A percentile compares a stretch with the other conserved stretches of the same genome.
These are phyloP conservation scores for Andrena hattorfiana DNA, from an alignment of 2,888 invertebrate genomes.

Conservation along the genomic window DNA sequence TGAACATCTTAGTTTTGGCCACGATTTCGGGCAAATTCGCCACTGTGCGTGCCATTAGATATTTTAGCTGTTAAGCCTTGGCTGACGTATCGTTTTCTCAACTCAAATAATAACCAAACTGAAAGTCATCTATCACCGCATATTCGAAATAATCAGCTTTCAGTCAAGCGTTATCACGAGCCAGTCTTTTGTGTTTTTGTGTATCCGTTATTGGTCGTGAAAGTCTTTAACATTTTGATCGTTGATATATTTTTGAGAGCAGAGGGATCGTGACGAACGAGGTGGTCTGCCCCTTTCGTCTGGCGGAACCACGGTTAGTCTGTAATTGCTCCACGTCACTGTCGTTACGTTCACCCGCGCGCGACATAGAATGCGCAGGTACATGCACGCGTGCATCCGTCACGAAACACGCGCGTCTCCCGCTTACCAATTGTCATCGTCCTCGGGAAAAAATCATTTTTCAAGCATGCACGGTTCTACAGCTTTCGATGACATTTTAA, in stretches of 20 bases:
- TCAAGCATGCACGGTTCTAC: too few relatives aligned
- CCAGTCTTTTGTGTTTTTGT: constrained; percentile 6
- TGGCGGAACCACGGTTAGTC: constrained; percentile 81
- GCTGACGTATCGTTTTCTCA: constrained; percentile 33
- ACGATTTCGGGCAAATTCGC: too few relatives aligned
- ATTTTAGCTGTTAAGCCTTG: constrained; percentile 43
- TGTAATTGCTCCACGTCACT: constrained; percentile 75
- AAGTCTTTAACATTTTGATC: constrained; percentile 42
- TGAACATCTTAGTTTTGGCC: too few relatives aligned
- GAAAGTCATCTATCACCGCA: constrained; percentile 42
- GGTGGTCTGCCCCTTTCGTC: constrained; percentile 46
- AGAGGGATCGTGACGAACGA: constrained; percentile 42
- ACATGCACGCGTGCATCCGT: constrained; percentile 21
- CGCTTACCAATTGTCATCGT: too few relatives aligned
- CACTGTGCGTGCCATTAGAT: constrained; percentile 12
- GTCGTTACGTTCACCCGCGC: constrained; percentile 54
- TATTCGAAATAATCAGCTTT: constrained; percentile 33
- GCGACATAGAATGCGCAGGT: not conserved
- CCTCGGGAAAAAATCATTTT: too few relatives aligned
- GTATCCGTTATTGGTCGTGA: constrained; percentile 12
- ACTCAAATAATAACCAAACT: constrained; percentile 21
- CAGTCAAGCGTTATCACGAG: constrained; percentile 14
- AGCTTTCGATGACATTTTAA: too few relatives aligned
- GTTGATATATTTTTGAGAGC: constrained; percentile 56
- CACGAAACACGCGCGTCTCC: constrained; percentile 30